A percentile compares a stretch with the other conserved stretches of the same genome.
Conservation (phyloP, 1,140 invertebrate genomes). For the Goniozus legneri region DNA sequence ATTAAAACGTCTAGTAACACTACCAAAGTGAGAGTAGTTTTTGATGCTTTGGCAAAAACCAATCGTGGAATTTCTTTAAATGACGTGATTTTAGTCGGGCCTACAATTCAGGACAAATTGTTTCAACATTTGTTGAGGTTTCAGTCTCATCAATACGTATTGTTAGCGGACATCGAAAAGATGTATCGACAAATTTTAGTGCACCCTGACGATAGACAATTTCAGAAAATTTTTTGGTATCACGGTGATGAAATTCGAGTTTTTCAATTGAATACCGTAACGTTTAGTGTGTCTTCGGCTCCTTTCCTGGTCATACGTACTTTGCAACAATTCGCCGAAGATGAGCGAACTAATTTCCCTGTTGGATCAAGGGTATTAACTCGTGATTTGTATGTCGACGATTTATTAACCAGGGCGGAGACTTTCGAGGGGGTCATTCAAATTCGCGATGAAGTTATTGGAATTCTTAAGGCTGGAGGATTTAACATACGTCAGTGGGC, state of each 20-base stretch:
- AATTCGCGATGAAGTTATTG: conserved; percentile 1
- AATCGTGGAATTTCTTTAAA: not conserved
- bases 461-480: not conserved
- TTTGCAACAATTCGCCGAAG: too few relatives aligned
- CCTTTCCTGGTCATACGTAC: too few relatives aligned
- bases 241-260: too few relatives aligned
- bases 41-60: not conserved
- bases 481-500: conserved; percentile 2
- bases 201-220: not conserved
- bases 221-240: not conserved
- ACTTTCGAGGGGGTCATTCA: not conserved
- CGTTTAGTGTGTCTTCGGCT: too few relatives aligned
- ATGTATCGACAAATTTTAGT: not conserved
- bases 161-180: not conserved
- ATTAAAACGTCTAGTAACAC: not conserved
- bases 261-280: too few relatives aligned
- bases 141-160: not conserved
- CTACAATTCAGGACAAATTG: too few relatives aligned
- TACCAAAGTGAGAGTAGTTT: too few relatives aligned
- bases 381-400: conserved; percentile 1
- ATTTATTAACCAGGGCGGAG: not conserved
- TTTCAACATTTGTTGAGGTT: not conserved
- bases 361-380: too few relatives aligned
- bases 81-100: not conserved
- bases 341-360: too few relatives aligned